Base-by-base conservation (phyloP, 2,888 invertebrate genomes). In the Xestia ashworthii region DNA sequence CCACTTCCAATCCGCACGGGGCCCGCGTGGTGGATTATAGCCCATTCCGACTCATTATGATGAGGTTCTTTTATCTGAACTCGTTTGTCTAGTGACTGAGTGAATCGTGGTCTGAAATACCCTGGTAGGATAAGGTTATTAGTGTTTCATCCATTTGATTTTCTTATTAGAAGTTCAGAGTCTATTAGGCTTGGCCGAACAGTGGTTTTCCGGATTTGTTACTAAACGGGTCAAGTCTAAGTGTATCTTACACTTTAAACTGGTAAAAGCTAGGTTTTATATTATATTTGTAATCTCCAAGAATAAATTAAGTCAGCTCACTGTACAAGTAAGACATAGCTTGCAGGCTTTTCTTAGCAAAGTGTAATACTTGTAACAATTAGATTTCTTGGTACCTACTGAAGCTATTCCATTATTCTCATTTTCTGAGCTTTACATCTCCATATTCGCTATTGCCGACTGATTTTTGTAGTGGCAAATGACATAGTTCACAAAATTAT, bases 401-500 rank as follows among this genome's bases (percentile, higher is more conserved):
- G 0, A 22, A 38, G 38, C 5, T 50, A n/a, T 58, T 25, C 1
- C 44, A 48, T 48, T 48, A 25, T 76, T 46, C 53, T 60, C 11
- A 53, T 41, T 70, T 78, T 38, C 3, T 46, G 6, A 64, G n/a
- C 25, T 48, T 22, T 22, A 22, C 0, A 3, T 55, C 38, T 78
- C 46, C 3, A 41, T 55, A 0, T 3, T 55, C 46, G 65, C 48
- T 1, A 41, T 58, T 60, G 16, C 44, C n/a, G 3, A 48, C 5
- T 66, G 22, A 50, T n/a, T 75, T 78, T 75, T n/a, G 58, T 46
- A 14, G 11, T 16, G 38, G 16, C 22, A 44, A 50, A 38, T 58
- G 25, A 66, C 73, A 38, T 80, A n/a, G 50, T 76, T 48, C 53
- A 53, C 9, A 1, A 22, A 76, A 65, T 65, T 55, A 25, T 77